Evolutionary conservation across 2,113 vertebrate species (phyloP), one percentile per base, ranked within the genome.

Genomic region (Hemiscyllium ocellatum): DNA sequence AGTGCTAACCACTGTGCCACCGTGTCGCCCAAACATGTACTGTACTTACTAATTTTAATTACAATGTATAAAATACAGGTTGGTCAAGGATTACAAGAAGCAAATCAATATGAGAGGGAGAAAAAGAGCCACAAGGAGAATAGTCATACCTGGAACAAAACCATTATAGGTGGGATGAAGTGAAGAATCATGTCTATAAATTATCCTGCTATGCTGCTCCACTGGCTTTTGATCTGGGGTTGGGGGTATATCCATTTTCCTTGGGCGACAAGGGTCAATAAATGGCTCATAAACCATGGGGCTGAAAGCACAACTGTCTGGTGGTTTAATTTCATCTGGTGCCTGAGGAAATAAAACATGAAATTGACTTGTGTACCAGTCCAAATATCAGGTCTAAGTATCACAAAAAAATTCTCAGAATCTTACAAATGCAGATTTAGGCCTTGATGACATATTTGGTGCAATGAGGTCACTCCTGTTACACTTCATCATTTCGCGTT

Each of bases 401-500:
- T 37, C 24, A 42, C 42, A 70, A 66, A 94, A 61, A 7, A 94
- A 42, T 65, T 37, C 19, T 13, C 37, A 68, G 19, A 70, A 37
- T 47, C 93, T 90, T 90, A 90, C 87, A 56, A 94, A 33, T 1
- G 8, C 5, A 70, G 37, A 33, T 47, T 15, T 7, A 10, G 93
- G 93, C 66, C 37, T 69, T 20, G n/a, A 69, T 26, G 65, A 69
- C 33, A 42, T 68, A 68, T 61, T n/a, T 24, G 93, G 20, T 24
- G 93, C 93, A 47, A 94, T 94, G n/a, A 94, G 69, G 22, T 94
- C 93, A 20, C 93, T 94, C 65, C 93, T 94, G 22, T 94, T 94
- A 37, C 93, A 94, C 37, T 42, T 5, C 65, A 26, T 70, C 66
- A 68, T 47, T 94, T 94, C 93, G 70, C 8, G 65, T 42, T 47